Evolutionary conservation across 1,140 invertebrate genomes (phyloP).

Genomic region (Diuraphis noxia): DNA sequence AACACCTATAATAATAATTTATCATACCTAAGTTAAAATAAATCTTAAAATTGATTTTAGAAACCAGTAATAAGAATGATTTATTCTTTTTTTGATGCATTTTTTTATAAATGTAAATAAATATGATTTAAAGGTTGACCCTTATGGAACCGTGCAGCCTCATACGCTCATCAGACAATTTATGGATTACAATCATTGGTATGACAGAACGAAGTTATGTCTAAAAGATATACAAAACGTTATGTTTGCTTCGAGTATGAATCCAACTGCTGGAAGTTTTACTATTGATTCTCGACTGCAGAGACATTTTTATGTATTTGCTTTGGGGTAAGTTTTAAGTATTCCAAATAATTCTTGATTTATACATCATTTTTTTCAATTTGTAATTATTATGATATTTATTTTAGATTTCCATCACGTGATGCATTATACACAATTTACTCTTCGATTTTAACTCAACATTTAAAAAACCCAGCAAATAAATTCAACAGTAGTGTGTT

Average conservation of each 20-base stretch:
- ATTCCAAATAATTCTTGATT: neutral
- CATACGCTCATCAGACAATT: constrained; percentile 92
- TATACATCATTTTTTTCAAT: neutral
- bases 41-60: neutral
- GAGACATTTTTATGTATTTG: constrained; percentile 91
- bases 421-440: constrained; percentile 85
- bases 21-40: neutral
- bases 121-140: constrained; percentile 72
- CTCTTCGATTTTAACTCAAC: constrained; percentile 77
- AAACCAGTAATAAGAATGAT: neutral
- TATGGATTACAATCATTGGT: constrained; percentile 94
- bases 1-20: neutral
- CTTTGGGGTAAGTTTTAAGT: constrained; percentile 68
- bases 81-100: neutral
- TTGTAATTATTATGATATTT: neutral
- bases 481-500: constrained; percentile 70
- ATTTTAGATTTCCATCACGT: constrained; percentile 76
- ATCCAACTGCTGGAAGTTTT: constrained; percentile 93
- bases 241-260: constrained; percentile 95
- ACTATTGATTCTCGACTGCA: constrained; percentile 90
- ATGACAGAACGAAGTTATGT: constrained; percentile 81
- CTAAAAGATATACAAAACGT: constrained; percentile 92
- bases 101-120: constrained; percentile 2
- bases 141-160: constrained; percentile 92
- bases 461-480: constrained; percentile 69